Evolutionary conservation across 2,888 invertebrate genomes (phyloP).

Genomic region (Lasius platythorax): DNA sequence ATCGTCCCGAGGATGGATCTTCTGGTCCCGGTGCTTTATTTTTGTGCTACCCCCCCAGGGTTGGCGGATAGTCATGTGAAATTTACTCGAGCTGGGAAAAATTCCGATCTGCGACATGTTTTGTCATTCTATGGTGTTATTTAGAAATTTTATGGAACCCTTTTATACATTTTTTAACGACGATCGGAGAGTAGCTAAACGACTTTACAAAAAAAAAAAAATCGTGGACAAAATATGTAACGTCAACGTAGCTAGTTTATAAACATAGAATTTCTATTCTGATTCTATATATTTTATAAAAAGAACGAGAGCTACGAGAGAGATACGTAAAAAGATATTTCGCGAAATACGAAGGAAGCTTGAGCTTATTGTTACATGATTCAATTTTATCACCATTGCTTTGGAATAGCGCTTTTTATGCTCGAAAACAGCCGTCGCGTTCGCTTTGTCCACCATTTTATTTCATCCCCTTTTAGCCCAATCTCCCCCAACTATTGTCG

Average conservation of each 20-base stretch:
- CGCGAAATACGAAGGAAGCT: neutral
- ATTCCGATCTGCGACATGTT: conserved; percentile 45
- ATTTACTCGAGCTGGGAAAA: conserved; percentile 38
- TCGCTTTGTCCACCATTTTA: conserved; percentile 81
- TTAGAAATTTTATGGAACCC: conserved; percentile 40
- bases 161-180: conserved; percentile 4
- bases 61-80: conserved; percentile 36
- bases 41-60: neutral
- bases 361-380: neutral
- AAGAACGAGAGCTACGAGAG: neutral
- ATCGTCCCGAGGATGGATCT: conserved; percentile 59
- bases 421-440: conserved; percentile 8
- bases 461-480: conserved; percentile 71
- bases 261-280: neutral
- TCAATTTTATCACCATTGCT: neutral
- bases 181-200: conserved; percentile 21
- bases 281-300: neutral
- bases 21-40: conserved; percentile 32
- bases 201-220: neutral
- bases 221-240: conserved; percentile 8
- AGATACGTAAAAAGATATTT: neutral
- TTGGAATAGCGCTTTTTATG: conserved; percentile 16
- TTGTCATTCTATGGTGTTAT: conserved; percentile 37
- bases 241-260: neutral
- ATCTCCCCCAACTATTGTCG: conserved; percentile 76